Evolutionary conservation across 2,888 invertebrate species (phyloP).

Genomic region (Platycheirus rosarum): DNA sequence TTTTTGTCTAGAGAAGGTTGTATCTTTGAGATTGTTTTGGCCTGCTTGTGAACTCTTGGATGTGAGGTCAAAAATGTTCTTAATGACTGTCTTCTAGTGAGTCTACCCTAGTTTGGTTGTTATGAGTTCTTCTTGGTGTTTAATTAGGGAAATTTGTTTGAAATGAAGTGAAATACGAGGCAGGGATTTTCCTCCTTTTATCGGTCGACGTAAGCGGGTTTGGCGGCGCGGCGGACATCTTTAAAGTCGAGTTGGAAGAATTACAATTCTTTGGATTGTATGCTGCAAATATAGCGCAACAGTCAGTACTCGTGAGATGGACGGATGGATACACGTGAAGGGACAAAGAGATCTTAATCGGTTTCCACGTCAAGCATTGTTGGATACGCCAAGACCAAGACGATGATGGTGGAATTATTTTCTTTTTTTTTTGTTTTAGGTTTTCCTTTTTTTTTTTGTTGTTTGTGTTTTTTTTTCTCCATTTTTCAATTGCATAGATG

Average conservation of each 20-base stretch:
- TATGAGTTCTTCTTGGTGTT: constrained; percentile 29
- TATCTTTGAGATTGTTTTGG: constrained; percentile 61
- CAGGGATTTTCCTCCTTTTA: constrained; percentile 11
- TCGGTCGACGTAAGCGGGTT: constrained; percentile 15
- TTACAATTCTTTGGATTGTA: constrained; percentile 18
- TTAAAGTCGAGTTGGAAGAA: constrained; percentile 21
- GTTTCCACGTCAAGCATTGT: constrained; percentile 69
- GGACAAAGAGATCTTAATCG: constrained; percentile 72
- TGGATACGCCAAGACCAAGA: constrained; percentile 52
- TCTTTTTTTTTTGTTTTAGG: constrained; percentile 21
- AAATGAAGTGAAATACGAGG: not conserved
- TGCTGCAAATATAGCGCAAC: constrained; percentile 22
- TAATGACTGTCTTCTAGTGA: constrained; percentile 33
- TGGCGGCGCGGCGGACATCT: constrained; percentile 18
- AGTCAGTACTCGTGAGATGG: constrained; percentile 4
- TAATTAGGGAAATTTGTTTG: constrained; percentile 56
- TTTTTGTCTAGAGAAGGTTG: not conserved
- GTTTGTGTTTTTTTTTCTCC: not conserved
- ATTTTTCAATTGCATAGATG: not conserved
- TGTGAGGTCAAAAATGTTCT: constrained; percentile 46
- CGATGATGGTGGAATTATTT: constrained; percentile 33
- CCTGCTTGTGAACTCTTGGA: constrained; percentile 44
- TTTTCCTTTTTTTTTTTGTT: constrained; percentile 5
- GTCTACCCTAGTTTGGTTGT: constrained; percentile 27
- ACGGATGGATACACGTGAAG: constrained; percentile 55